Conservation (phyloP, 2,888 invertebrate species). For the Heteropelma amictum region DNA sequence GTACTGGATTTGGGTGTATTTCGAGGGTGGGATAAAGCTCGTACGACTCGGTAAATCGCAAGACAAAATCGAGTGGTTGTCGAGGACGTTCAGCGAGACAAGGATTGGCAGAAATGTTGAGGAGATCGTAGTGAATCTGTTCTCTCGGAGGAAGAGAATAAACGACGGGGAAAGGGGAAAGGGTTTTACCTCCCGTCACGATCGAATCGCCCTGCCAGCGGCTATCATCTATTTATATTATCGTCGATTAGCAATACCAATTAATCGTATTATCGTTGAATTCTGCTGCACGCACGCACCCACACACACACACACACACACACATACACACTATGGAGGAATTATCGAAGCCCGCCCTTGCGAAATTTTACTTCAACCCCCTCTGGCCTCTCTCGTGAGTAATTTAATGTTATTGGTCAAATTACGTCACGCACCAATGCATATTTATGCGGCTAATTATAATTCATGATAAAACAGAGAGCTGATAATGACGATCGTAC, state of each 20-base stretch:
- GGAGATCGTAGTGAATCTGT: conserved; percentile 5
- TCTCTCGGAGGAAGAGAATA: background rate
- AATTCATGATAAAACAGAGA: conserved; percentile 75
- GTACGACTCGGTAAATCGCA: background rate
- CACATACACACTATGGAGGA: conserved; percentile 38
- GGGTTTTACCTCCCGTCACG: conserved; percentile 33
- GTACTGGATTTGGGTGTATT: too few relatives aligned
- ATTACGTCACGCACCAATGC: conserved; percentile 77
- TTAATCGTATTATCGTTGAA: conserved; percentile 76
- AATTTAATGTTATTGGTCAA: conserved; percentile 77
- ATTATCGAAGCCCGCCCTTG: conserved; percentile 30
- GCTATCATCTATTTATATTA: conserved; percentile 78
- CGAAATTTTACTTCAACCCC: conserved; percentile 6
- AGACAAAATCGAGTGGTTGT: background rate
- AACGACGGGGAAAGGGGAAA: background rate
- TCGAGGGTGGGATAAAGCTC: too few relatives aligned
- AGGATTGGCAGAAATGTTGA: background rate
- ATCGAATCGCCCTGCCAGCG: conserved; percentile 71
- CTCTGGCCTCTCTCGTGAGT: conserved; percentile 67
- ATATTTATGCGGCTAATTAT: conserved; percentile 77
- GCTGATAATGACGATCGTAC: conserved; percentile 68
- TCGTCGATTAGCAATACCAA: conserved; percentile 77
- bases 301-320: conserved; percentile 20
- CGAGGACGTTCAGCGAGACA: background rate
- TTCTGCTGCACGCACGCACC: too few relatives aligned